Evolutionary conservation across 2,113 vertebrate genomes (phyloP), one percentile per base, ranked within the genome.

Genomic region (Notechis scutatus): DNA sequence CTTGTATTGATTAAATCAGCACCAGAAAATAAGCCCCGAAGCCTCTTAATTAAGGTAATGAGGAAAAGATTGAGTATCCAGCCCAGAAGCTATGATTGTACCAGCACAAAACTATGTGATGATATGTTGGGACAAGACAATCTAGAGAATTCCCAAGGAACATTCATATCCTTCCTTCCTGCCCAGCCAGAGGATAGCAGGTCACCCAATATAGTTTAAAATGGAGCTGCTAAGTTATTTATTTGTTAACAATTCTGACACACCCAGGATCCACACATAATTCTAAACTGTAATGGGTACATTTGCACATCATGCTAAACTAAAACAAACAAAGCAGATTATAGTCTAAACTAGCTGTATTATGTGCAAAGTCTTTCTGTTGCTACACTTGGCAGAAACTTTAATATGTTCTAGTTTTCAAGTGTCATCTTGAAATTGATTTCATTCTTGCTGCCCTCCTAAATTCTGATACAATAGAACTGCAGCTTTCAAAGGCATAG

Each of bases 1-100:
- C 96, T 96, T 97, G 96, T 97, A 96, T 95, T 95, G 96, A 97
- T 97, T 97, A 97, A 97, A 95, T 94, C 95, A 87, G 96, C 93
- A 95, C 93, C 95, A 95, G 92, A 92, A 95, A 96, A 95, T 93
- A 95, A 97, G 94, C 90, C 5, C 93, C 95, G 95, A 95, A 96
- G 95, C 96, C 96, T 96, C 96, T 97, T 97, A 97, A 97, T 97
- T 96, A 97, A 95, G 95, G 94, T 96, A 95, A 95, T 93, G 95
- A 93, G 95, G 81, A 92, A 91, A 93, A 96, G 94, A 97, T 96
- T 95, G 97, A 97, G 96, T 95, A 95, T 92, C 94, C 92, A 95
- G 94, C 96, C 95, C 96, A 96, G 94, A 94, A 95, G 95, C 94
- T 94, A 87, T 94, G 96, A 94, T 96, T 96, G 95, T 45, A 55